These are phyloP conservation scores for Litoditis marina DNA, from an alignment of 2,888 invertebrate species.

Conservation along the genomic window DNA sequence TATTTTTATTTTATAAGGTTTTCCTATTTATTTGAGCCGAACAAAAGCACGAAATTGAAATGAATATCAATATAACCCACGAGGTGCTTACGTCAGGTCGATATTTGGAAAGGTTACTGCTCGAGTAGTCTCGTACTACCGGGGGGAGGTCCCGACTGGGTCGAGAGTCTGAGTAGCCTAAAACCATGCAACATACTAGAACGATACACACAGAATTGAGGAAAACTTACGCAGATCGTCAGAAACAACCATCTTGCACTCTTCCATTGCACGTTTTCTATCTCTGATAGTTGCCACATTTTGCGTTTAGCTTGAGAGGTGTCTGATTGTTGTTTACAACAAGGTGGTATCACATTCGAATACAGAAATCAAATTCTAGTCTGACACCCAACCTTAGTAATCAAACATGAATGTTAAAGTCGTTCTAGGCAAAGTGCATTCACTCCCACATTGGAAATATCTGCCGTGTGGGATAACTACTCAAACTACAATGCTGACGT, in stretches of 20 bases:
- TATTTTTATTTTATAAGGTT: too few species aligned
- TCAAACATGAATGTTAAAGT: too few species aligned
- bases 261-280: too few species aligned
- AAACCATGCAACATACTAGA: background rate
- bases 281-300: background rate
- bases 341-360: too few species aligned
- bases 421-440: too few species aligned
- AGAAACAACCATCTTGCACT: too few species aligned
- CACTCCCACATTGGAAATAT: too few species aligned
- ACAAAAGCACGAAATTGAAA: background rate
- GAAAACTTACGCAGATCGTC: too few species aligned
- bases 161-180: background rate
- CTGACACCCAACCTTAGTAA: too few species aligned
- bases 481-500: too few species aligned
- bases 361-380: too few species aligned
- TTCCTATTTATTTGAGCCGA: background rate
- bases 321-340: background rate
- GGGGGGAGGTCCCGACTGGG: background rate
- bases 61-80: background rate
- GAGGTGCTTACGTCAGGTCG: slow-evolving; percentile 8
- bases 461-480: too few species aligned
- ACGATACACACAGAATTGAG: background rate
- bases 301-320: background rate
- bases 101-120: slow-evolving; percentile 8
- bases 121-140: slow-evolving; percentile 5